phyloP scores from a whole-genome alignment of 1,140 invertebrate species.

The Eubasilissa regina region DNA sequence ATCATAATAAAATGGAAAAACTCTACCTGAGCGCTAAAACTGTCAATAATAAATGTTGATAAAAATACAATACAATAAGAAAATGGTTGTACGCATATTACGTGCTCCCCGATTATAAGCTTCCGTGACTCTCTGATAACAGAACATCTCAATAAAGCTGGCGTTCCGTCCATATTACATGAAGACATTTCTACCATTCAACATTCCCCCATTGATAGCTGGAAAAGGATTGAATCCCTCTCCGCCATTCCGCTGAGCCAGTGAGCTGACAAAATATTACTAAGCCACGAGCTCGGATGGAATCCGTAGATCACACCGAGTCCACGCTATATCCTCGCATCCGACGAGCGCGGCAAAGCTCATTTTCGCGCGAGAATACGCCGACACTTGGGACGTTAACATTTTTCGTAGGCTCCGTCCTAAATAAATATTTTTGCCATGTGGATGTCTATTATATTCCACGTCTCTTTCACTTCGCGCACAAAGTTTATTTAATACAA shows the following conservation, averaged over 20 bases:
- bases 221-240: slow-evolving; percentile 46
- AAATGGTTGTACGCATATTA: neutral
- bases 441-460: slow-evolving; percentile 50
- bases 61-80: too few relatives aligned
- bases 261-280: slow-evolving; percentile 44
- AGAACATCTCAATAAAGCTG: slow-evolving; percentile 27
- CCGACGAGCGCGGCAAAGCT: neutral
- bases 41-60: too few relatives aligned
- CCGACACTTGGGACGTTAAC: neutral
- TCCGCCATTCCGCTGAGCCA: slow-evolving; percentile 21
- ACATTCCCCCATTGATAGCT: slow-evolving; percentile 11
- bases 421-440: slow-evolving; percentile 60
- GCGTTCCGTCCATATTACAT: slow-evolving; percentile 24
- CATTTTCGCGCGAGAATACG: neutral
- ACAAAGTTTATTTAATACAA: slow-evolving; percentile 51
- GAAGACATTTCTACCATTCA: slow-evolving; percentile 11
- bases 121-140: neutral
- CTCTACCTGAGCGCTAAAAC: too few relatives aligned
- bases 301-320: neutral
- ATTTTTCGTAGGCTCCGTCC: slow-evolving; percentile 34
- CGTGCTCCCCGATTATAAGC: neutral
- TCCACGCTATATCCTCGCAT: neutral
- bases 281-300: neutral
- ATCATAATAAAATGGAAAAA: too few relatives aligned
- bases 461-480: slow-evolving; percentile 31